Base-by-base conservation (phyloP, 2,113 vertebrate genomes). In the Cacatua alba region DNA sequence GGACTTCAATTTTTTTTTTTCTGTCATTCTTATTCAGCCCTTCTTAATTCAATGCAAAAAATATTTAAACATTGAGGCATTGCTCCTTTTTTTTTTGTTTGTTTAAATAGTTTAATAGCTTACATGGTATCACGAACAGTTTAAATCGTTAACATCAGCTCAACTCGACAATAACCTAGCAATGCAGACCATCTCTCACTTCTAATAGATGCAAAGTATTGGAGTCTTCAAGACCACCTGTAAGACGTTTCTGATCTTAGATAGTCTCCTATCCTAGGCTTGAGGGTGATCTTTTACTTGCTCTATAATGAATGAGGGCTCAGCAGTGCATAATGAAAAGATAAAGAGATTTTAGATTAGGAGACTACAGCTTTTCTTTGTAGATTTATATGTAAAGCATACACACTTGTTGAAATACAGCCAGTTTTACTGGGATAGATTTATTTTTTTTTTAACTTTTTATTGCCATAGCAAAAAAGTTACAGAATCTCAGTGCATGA, bases 301-400 rank as follows among this genome's bases (percentile, higher is more conserved):
- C 28, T 68, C 2, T 88, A 28, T 35, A 57, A 29, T 62, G 70
- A 75, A 93, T 88, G 72, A 83, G 17, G 31, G 60, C 44, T 86
- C 74, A 84, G 65, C 62, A 41, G 55, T 75, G 52, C 48, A 78
- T 77, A 93, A 92, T 70, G 59, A 82, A 88, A 90, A 93, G 94
- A 82, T 37, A 86, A 86, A 88, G 83, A 84, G 62, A 84, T 82
- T 93, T 92, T 93, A 76, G 51, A 84, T 62, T 71, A 78, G 39
- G 62, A 65, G 92, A 68, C 13, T 44, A 88, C 52, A 92, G 60
- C 28, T 92, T 92, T 93, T 55, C 80, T 49, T 79, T 75, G 37
- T 60, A 83, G 44, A 86, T 79, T 88, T 84, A 49, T 71, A n/a
- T 55, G 7, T 79, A 76, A 92, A 88, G 72, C 82, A 76, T 57